A percentile compares a stretch with the other conserved stretches of the same genome.
Evolutionary conservation across 2,888 invertebrate species (phyloP).

Genomic region (Phymatocera aterrima): DNA sequence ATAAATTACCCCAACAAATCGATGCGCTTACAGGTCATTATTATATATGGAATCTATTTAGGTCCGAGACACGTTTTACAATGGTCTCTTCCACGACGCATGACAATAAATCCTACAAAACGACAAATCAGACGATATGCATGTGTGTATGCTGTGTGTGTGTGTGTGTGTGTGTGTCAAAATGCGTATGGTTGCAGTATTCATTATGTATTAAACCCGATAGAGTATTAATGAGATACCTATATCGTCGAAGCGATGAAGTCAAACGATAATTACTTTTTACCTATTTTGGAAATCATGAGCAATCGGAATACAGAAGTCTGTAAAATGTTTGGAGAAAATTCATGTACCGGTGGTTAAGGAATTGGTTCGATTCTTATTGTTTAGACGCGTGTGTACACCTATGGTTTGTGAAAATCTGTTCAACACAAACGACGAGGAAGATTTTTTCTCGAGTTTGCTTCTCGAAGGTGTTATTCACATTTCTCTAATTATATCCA

Average conservation of each 20-base stretch:
- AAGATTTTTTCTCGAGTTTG: not conserved
- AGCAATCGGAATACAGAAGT: not conserved
- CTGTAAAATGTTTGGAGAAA: not conserved
- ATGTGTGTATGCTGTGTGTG: not conserved
- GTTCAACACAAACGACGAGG: not conserved
- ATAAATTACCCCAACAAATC: slow-evolving; percentile 43
- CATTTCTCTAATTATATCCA: slow-evolving; percentile 24
- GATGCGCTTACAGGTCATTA: slow-evolving; percentile 44
- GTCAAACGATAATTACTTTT: not conserved
- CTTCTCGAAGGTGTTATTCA: slow-evolving; percentile 26
- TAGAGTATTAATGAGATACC: not conserved
- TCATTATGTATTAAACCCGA: too few relatives aligned
- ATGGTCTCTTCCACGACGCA: not conserved
- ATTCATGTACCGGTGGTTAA: not conserved
- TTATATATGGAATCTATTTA: slow-evolving; percentile 26
- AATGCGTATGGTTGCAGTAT: too few relatives aligned
- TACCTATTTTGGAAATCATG: not conserved
- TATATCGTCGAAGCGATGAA: too few relatives aligned
- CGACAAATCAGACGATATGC: not conserved
- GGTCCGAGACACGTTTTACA: not conserved
- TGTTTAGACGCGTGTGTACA: too few relatives aligned
- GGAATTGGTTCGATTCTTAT: too few relatives aligned
- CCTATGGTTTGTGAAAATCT: not conserved
- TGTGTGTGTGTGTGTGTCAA: not conserved
- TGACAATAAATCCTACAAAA: slow-evolving; percentile 1